Percentiles rank a stretch among this genome's conserved stretches.
Evolutionary conservation across 2,113 vertebrate species (phyloP).

Genomic region (Pseudorectes ferrugineus): DNA sequence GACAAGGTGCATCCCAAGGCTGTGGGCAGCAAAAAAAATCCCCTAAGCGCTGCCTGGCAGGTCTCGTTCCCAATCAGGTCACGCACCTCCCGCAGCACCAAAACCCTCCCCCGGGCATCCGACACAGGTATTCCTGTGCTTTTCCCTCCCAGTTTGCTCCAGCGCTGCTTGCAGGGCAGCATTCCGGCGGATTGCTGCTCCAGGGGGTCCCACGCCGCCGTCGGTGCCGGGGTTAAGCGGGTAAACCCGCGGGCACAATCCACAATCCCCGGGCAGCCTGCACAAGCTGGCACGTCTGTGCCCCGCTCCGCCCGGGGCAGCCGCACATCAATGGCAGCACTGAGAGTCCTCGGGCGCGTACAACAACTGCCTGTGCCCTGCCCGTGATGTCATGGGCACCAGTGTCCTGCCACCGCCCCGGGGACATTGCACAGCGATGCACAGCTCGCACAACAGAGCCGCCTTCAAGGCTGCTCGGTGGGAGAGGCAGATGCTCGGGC

Average conservation of each 20-base stretch:
- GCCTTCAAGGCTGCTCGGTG: background rate
- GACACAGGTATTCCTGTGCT: accelerated
- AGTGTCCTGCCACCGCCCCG: constrained; percentile 73
- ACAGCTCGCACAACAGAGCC: background rate
- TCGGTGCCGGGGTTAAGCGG: background rate
- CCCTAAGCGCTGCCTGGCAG: accelerated
- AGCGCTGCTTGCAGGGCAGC: background rate
- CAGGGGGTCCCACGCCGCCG: background rate
- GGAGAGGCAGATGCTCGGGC: background rate
- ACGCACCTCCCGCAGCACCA: background rate
- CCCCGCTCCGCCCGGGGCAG: constrained; percentile 3
- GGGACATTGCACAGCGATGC: constrained; percentile 24
- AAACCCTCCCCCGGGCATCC: accelerated
- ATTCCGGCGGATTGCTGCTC: background rate
- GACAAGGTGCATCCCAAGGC: background rate
- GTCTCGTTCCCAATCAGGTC: accelerated
- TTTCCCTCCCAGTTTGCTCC: background rate
- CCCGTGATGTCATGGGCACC: constrained; percentile 72
- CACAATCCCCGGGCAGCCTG: constrained; percentile 64
- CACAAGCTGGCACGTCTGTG: constrained; percentile 71
- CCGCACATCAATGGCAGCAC: constrained; percentile 71
- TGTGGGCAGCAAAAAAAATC: background rate
- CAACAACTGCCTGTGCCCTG: constrained; percentile 70
- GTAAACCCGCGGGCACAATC: background rate
- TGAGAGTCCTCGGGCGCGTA: background rate